Percentiles rank a stretch among this genome's conserved stretches.
phyloP scores from a whole-genome alignment of 2,797 vertebrate genomes.

The Eupleurogrammus muticus region DNA sequence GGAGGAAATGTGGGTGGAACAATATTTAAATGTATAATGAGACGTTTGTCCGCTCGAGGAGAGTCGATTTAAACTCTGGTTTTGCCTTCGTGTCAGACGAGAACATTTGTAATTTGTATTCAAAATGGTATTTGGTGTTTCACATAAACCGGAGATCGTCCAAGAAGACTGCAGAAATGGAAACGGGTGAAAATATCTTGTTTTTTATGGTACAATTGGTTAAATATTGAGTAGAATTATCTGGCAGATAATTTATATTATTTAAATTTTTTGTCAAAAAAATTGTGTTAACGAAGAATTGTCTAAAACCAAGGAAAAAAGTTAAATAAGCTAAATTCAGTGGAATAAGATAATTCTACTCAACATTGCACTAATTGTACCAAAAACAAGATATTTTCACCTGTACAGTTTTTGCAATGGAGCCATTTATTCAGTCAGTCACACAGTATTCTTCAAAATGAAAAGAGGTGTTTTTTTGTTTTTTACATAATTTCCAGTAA shows the following conservation, averaged over 20 bases:
- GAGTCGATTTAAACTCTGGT: slow-evolving; percentile 5
- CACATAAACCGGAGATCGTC: background rate
- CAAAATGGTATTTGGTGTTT: slow-evolving; percentile 3
- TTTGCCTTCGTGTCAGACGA: slow-evolving; percentile 6
- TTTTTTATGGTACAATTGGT: too few relatives aligned
- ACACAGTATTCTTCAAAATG: slow-evolving; percentile 4
- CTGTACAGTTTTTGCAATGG: background rate
- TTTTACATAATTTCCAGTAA: slow-evolving; percentile 1
- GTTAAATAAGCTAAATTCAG: too few relatives aligned
- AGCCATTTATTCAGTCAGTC: background rate
- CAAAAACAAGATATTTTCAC: too few relatives aligned
- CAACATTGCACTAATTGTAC: too few relatives aligned
- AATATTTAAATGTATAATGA: slow-evolving; percentile 43
- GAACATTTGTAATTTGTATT: background rate
- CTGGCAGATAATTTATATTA: too few relatives aligned
- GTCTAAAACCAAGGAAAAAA: too few relatives aligned
- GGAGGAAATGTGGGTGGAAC: slow-evolving; percentile 12
- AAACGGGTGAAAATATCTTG: too few relatives aligned
- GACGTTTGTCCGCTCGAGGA: slow-evolving; percentile 8
- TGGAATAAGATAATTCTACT: too few relatives aligned
- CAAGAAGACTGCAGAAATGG: background rate
- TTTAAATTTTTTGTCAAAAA: too few relatives aligned
- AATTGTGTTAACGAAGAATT: too few relatives aligned
- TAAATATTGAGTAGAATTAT: too few relatives aligned
- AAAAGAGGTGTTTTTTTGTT: background rate